phyloP scores from a whole-genome alignment of 2,797 vertebrate genomes.

The Fistularia tabacaria region DNA sequence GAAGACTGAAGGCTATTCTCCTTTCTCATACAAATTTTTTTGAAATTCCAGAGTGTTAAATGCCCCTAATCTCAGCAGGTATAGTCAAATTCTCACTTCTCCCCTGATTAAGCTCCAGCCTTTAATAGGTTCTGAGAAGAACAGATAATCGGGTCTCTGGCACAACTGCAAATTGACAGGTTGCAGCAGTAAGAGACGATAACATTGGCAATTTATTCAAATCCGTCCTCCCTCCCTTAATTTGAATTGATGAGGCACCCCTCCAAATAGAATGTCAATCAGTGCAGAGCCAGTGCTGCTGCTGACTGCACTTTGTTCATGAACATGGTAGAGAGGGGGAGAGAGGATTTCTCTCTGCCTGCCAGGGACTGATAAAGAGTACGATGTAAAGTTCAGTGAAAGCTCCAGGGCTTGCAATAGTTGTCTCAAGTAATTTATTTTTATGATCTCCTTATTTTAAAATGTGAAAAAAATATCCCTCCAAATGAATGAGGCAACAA shows the following conservation, averaged over 20 bases:
- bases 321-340: slow-evolving; percentile 58
- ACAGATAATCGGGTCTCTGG: slow-evolving; percentile 64
- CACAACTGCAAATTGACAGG: slow-evolving; percentile 73
- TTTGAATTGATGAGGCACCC: slow-evolving; percentile 76
- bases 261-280: slow-evolving; percentile 78
- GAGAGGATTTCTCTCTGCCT: slow-evolving; percentile 67
- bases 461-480: neutral
- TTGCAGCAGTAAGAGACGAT: slow-evolving; percentile 71
- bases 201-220: slow-evolving; percentile 80
- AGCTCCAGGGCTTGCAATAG: slow-evolving; percentile 68
- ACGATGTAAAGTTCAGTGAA: slow-evolving; percentile 72
- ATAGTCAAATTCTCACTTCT: slow-evolving; percentile 58
- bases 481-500: neutral
- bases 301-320: slow-evolving; percentile 69
- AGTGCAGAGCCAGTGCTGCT: slow-evolving; percentile 61
- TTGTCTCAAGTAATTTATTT: slow-evolving; percentile 61
- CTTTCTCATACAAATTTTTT: slow-evolving; percentile 13
- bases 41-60: slow-evolving; percentile 44
- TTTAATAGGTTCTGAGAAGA: slow-evolving; percentile 66
- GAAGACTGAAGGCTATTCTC: slow-evolving; percentile 18
- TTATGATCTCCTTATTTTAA: slow-evolving; percentile 37
- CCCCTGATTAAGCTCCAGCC: slow-evolving; percentile 55
- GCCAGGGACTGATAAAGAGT: slow-evolving; percentile 75
- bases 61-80: slow-evolving; percentile 56
- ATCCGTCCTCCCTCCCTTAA: slow-evolving; percentile 67